Evolutionary conservation across 1,140 invertebrate species (phyloP), one percentile per base, ranked within the genome.

Genomic region (Coelopa frigida): DNA sequence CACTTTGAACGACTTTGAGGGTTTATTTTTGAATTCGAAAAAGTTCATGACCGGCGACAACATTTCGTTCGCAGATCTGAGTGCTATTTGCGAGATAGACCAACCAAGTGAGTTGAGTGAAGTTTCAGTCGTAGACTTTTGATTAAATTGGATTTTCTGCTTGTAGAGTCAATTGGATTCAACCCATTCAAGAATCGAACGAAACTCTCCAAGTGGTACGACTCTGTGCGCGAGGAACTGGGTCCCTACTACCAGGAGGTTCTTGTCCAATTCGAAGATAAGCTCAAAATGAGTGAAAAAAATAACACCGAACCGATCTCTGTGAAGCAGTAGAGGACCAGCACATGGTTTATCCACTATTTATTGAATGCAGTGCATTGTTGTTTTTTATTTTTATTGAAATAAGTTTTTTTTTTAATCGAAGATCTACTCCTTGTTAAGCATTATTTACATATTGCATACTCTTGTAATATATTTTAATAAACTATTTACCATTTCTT

Each of bases 31-130:
- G 3, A 54, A 58, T 42, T 73, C 73, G 3, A 75, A 75, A 12
- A 73, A 77, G 42, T 93, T 78, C 56, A 69, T 94, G 18, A 69
- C 73, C 44, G 84, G 87, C 53, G 63, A 85, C 56, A 77, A 85
- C 6, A 57, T 75, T 12, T 82, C 79, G 6, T 78, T 87, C 27
- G 87, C 88, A 24, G 89, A 93, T 72, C 61, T 93, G 36, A 72
- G 89, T 42, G 87, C 80, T 5, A 78, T 80, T 14, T 88, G 84
- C 65, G 89, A 92, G 72, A 71, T 92, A 24, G 86, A 91, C 67
- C 88, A 93, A 73, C 78, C 87, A 33, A 75, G 75, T 68, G 70
- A 81, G 54, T 72, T 49, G 29, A 36, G 35, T 24, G 3, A 42
- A 42, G 27, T 23, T 42, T 7, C n/a, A 3, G n/a, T 42, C 5